These are phyloP conservation scores for Hydrotaea cyrtoneurina DNA, from an alignment of 2,888 invertebrate genomes.

Conservation along the genomic window DNA sequence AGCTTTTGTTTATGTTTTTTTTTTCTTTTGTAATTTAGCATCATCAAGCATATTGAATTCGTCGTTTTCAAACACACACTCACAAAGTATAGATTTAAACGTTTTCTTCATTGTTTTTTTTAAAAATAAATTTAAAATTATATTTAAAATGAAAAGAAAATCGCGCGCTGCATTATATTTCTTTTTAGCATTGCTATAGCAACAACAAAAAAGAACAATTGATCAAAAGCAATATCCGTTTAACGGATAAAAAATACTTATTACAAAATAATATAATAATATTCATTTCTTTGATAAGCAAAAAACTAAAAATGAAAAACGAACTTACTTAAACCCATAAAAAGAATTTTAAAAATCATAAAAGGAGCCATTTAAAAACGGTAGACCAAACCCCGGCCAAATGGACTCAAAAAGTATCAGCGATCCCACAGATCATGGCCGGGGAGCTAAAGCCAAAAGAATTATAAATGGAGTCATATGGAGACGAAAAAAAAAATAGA, in stretches of 20 bases:
- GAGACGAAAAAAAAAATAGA: conserved; percentile 25
- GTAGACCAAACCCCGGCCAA: neutral
- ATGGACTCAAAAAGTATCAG: too few species aligned
- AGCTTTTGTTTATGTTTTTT: conserved; percentile 69
- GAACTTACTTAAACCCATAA: conserved; percentile 57
- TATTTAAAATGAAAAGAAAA: conserved; percentile 70
- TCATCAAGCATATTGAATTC: conserved; percentile 79
- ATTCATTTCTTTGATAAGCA: conserved; percentile 33
- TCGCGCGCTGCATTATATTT: conserved; percentile 38
- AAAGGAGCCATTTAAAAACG: conserved; percentile 15
- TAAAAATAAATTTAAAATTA: conserved; percentile 54
- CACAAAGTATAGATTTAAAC: neutral
- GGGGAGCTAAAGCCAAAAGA: conserved; percentile 23
- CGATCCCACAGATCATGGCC: neutral
- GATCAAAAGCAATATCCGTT: conserved; percentile 59
- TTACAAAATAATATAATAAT: conserved; percentile 31
- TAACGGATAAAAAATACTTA: conserved; percentile 54
- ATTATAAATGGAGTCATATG: conserved; percentile 17
- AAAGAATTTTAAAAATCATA: conserved; percentile 19
- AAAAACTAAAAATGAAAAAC: conserved; percentile 1
- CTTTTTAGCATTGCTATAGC: conserved; percentile 43
- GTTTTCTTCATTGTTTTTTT: conserved; percentile 6
- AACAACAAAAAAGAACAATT: conserved; percentile 41
- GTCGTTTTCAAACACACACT: conserved; percentile 66
- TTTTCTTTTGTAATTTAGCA: conserved; percentile 70